Evolutionary conservation across 2,113 vertebrate genomes (phyloP).

Genomic region (Ailuropoda melanoleuca): DNA sequence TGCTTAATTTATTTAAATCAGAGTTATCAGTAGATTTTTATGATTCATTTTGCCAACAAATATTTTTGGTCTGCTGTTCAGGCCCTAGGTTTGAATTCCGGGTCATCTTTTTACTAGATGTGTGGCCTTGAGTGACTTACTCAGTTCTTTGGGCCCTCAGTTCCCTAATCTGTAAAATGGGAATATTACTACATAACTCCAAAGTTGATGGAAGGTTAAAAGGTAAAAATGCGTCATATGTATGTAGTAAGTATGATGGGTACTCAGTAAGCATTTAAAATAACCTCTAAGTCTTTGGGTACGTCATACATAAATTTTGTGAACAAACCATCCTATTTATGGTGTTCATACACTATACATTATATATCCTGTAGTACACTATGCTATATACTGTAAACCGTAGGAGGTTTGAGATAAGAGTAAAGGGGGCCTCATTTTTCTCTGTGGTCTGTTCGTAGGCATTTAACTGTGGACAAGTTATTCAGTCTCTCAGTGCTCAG

Average conservation of each 20-base stretch:
- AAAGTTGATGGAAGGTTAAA: neutral
- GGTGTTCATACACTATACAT: neutral
- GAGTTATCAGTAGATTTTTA: neutral
- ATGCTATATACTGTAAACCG: neutral
- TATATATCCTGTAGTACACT: no score
- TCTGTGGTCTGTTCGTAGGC: neutral
- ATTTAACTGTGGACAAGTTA: neutral
- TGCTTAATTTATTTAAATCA: neutral
- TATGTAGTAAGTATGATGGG: neutral
- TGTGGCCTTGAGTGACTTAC: neutral
- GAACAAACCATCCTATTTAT: neutral
- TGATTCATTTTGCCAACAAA: neutral
- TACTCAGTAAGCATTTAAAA: neutral
- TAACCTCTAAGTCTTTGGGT: neutral
- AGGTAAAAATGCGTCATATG: neutral
- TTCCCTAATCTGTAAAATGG: neutral
- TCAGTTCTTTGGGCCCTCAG: neutral
- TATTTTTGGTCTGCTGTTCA: neutral
- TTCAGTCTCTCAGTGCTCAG: neutral
- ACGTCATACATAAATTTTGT: neutral
- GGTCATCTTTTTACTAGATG: neutral
- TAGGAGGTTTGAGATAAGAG: neutral
- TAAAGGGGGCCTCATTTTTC: neutral
- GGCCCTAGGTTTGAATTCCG: neutral
- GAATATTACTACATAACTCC: neutral